Evolutionary conservation across 2,797 vertebrate genomes (phyloP).

Genomic region (Sebastiscus tertius): DNA sequence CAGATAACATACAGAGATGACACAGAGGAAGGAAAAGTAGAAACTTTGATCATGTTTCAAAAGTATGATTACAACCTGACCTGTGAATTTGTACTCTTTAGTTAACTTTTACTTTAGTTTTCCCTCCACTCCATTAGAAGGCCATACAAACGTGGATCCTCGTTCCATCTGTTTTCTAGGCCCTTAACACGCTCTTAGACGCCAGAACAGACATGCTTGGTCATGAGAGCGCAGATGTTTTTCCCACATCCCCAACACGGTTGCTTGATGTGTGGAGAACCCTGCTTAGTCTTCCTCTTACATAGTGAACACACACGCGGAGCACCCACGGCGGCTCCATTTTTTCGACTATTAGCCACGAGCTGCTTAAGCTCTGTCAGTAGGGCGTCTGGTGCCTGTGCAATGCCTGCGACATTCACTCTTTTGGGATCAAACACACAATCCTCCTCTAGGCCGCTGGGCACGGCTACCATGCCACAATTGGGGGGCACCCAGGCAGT

Average conservation of each 20-base stretch:
- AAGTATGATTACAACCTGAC: conserved; percentile 1
- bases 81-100: neutral
- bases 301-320: conserved; percentile 62
- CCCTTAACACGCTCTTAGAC: neutral
- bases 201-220: conserved; percentile 50
- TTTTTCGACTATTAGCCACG: conserved; percentile 26
- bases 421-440: conserved; percentile 80
- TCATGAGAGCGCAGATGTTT: conserved; percentile 66
- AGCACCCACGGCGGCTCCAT: neutral
- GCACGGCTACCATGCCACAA: conserved; percentile 78
- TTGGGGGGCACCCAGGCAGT: conserved; percentile 83
- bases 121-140: neutral
- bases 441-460: conserved; percentile 78
- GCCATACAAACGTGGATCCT: neutral
- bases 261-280: conserved; percentile 44
- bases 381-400: conserved; percentile 44
- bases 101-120: neutral
- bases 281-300: conserved; percentile 48
- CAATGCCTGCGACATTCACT: conserved; percentile 63
- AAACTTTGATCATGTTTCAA: neutral
- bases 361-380: conserved; percentile 62
- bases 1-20: neutral
- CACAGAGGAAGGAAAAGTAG: neutral
- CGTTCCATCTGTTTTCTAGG: neutral
- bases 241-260: conserved; percentile 71